Conservation (phyloP, 2,888 invertebrate species). For the Drosophila eohydei region DNA sequence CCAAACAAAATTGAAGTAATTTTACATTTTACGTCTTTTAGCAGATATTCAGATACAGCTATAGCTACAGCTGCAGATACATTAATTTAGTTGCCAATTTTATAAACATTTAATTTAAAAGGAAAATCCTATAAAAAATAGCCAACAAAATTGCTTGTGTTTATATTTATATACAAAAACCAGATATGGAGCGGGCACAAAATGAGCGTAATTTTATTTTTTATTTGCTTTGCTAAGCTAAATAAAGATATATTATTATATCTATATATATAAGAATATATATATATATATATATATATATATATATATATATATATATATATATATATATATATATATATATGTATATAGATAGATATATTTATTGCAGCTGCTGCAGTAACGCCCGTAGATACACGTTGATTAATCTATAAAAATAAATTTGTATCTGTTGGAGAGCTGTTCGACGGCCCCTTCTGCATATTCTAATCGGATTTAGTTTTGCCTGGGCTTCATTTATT, state of each 20-base stretch:
- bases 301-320: conserved; percentile 3
- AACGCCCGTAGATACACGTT: conserved; percentile 54
- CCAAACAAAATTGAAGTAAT: conserved; percentile 43
- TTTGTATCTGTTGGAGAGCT: conserved; percentile 60
- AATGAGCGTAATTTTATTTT: conserved; percentile 29
- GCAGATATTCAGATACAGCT: conserved; percentile 21
- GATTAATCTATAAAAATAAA: conserved; percentile 80
- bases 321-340: conserved; percentile 3
- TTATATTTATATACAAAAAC: conserved; percentile 47
- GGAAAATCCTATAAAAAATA: conserved; percentile 53
- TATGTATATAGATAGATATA: conserved; percentile 27
- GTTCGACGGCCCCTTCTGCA: conserved; percentile 37
- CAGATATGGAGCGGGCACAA: not conserved
- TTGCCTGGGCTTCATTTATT: conserved; percentile 74
- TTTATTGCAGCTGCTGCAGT: conserved; percentile 52
- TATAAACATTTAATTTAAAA: conserved; percentile 70
- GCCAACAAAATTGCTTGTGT: conserved; percentile 48
- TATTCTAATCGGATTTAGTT: conserved; percentile 81
- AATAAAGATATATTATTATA: conserved; percentile 51
- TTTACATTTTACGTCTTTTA: conserved; percentile 58
- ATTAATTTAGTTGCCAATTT: conserved; percentile 50
- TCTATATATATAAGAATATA: not conserved
- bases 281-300: conserved; percentile 24
- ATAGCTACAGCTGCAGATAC: conserved; percentile 29
- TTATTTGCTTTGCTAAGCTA: conserved; percentile 65